Base-by-base conservation (phyloP, 2,888 invertebrate genomes). In the Papilio elwesi region DNA sequence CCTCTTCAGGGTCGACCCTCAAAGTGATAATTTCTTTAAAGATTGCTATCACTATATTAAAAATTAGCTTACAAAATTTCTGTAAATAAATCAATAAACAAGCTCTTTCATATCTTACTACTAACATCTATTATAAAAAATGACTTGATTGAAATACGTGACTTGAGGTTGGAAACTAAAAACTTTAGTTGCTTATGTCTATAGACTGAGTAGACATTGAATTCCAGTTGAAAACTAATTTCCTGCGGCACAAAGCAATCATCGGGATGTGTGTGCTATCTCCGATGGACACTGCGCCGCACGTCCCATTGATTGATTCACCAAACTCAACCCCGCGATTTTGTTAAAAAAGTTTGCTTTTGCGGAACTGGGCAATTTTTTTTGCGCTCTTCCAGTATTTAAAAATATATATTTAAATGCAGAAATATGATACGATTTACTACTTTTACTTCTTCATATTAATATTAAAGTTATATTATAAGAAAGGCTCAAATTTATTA, bases 241-340 rank as follows among this genome's bases (percentile, higher is more conserved):
- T 92, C 91, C 91, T 90, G 88, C 74, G 84, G 87, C 86, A 89
- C 89, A 90, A 90, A 90, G 91, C 91, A 89, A 92, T 91, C 87
- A 86, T 78, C 81, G 78, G 79, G 79, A 80, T 87, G 84, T 87
- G 83, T 85, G 83, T 6, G 43, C 82, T 78, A 80, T 83, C 79
- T 80, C 82, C 81, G 83, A 82, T 84, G 82, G 84, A 82, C 80
- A 82, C 78, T 79, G 76, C 76, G 77, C 74, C 80, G 78, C 82
- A 82, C 84, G 83, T 83, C 78, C 78, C 78, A 75, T 77, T 84
- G 86, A 89, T 90, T 87, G 84, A 83, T 85, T 87, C 83, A 51
- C 51, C 65, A 69, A 69, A 64, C 57, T 26, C 26, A 26, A 26
- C 26, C 4, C 26, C 26, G 26, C 4, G 4, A n/a, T n/a, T n/a